phyloP scores from a whole-genome alignment of 2,888 invertebrate genomes.

The Dicranocentrus wangi region DNA sequence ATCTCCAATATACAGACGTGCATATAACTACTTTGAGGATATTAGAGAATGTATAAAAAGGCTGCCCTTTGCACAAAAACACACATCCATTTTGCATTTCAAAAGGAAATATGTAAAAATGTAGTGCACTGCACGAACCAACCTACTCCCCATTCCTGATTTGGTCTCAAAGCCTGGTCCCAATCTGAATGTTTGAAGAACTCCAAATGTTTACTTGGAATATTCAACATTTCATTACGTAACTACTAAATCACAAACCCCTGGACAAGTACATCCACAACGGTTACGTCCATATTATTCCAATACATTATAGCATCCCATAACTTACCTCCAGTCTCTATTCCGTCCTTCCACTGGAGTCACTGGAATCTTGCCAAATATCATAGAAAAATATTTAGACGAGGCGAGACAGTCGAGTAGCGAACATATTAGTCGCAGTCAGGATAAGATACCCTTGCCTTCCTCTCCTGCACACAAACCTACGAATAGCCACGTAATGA shows the following conservation, averaged over 20 bases:
- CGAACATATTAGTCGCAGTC: constrained; percentile 11
- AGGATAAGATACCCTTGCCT: constrained; percentile 14
- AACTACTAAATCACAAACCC: too few species aligned
- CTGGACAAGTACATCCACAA: not conserved
- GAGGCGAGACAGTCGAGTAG: not conserved
- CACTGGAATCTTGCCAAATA: constrained; percentile 26
- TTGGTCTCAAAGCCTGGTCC: not conserved
- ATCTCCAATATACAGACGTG: not conserved
- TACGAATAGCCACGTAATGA: constrained; percentile 12
- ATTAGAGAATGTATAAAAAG: not conserved
- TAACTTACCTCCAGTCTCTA: too few species aligned
- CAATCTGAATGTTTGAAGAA: too few species aligned
- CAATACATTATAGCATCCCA: too few species aligned
- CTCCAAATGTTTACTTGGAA: constrained; percentile 58
- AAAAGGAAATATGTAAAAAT: constrained; percentile 56
- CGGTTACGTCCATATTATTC: too few species aligned
- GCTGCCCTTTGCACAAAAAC: constrained; percentile 1
- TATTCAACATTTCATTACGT: constrained; percentile 36
- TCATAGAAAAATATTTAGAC: not conserved
- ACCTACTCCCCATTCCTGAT: not conserved
- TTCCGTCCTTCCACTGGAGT: too few species aligned
- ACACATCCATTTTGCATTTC: constrained; percentile 55
- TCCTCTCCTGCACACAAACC: constrained; percentile 16
- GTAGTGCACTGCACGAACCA: constrained; percentile 14
- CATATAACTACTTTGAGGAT: not conserved